Percentiles rank a stretch among this genome's conserved stretches.
phyloP scores from a whole-genome alignment of 2,797 vertebrate genomes.

The Steatocranus sp. region DNA sequence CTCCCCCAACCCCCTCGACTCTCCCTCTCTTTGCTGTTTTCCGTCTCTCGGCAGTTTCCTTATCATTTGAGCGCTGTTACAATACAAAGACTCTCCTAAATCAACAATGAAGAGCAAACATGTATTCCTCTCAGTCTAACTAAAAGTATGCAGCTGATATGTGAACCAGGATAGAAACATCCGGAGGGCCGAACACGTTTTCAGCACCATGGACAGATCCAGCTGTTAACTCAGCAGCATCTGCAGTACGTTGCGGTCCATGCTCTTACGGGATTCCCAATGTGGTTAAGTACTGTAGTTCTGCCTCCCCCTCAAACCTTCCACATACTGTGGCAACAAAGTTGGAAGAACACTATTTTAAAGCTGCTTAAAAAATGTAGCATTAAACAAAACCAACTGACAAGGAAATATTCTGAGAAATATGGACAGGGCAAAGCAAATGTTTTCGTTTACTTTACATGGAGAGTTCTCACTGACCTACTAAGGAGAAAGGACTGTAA shows the following conservation, averaged over 20 bases:
- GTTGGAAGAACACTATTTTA: not conserved
- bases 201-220: conserved; percentile 48
- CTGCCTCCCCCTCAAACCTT: not conserved
- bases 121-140: not conserved
- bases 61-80: not conserved
- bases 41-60: not conserved
- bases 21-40: not conserved
- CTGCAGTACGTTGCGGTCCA: not conserved
- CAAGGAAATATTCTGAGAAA: not conserved
- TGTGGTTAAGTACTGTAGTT: not conserved
- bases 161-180: not conserved
- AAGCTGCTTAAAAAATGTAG: not conserved
- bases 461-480: not conserved
- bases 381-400: not conserved
- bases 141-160: not conserved
- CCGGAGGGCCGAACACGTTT: not conserved
- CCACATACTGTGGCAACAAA: not conserved
- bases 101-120: fast-evolving
- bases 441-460: not conserved
- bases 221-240: not conserved
- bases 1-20: not conserved
- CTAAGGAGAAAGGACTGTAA: fast-evolving
- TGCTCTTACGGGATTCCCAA: not conserved
- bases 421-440: not conserved
- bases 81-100: not conserved